phyloP scores from a whole-genome alignment of 2,113 vertebrate genomes.

The Vanacampus margaritifer region DNA sequence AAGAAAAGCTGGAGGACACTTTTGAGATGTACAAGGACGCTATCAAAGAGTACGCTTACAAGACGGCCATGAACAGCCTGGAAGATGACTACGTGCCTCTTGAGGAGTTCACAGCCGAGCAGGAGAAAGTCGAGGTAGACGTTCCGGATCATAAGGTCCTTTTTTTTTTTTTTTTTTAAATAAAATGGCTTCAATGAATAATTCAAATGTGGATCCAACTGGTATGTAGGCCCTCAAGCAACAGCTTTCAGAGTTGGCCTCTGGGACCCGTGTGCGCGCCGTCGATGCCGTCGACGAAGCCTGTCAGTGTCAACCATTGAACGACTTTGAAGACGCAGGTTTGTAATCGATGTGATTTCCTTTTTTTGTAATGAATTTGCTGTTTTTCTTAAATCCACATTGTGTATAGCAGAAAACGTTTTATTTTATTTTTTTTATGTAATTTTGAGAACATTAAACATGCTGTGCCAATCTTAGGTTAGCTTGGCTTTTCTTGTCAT shows the following conservation, averaged over 20 bases:
- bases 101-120: slow-evolving; percentile 80
- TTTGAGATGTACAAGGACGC: slow-evolving; percentile 90
- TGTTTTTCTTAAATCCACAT: no score
- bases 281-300: slow-evolving; percentile 18
- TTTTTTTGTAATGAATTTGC: no score
- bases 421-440: no score
- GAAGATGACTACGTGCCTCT: slow-evolving; percentile 81
- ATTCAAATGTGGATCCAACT: not conserved
- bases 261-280: not conserved
- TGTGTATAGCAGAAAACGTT: no score
- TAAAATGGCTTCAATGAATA: not conserved
- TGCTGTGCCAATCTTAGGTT: no score
- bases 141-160: not conserved
- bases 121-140: slow-evolving; percentile 80
- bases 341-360: no score
- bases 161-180: no score
- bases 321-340: slow-evolving; percentile 29
- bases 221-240: slow-evolving; percentile 54
- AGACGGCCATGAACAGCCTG: slow-evolving; percentile 79
- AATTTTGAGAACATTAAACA: no score
- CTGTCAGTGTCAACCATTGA: slow-evolving; percentile 37
- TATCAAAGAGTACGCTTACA: slow-evolving; percentile 84
- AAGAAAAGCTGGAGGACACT: slow-evolving; percentile 84
- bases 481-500: no score
- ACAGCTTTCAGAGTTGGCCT: slow-evolving; percentile 46